phyloP scores from a whole-genome alignment of 23 tunicate genomes.

The Halocynthia roretzi region DNA sequence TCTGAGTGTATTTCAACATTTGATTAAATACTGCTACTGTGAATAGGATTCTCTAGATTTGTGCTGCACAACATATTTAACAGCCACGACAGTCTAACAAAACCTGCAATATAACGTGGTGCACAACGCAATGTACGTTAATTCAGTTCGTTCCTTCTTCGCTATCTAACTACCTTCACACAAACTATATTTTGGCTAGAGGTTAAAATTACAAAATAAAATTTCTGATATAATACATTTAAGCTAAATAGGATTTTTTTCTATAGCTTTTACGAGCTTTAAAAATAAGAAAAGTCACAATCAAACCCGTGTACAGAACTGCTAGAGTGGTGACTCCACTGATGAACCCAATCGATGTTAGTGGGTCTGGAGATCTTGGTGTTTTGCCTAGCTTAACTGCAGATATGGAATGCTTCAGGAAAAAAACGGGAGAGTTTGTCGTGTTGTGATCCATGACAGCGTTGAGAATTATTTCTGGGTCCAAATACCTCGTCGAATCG shows the following conservation, averaged over 20 bases:
- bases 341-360: conserved; percentile 1
- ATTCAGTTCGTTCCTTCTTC: too few species aligned
- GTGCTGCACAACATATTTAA: too few species aligned
- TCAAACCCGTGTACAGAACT: not conserved
- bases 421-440: conserved; percentile 2
- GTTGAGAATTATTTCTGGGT: conserved; percentile 14
- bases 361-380: conserved; percentile 2
- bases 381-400: conserved; percentile 1
- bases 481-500: not conserved
- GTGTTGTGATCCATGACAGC: conserved; percentile 13
- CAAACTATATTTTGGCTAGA: not conserved
- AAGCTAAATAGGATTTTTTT: not conserved
- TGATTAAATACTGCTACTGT: too few species aligned
- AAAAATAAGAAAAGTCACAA: not conserved
- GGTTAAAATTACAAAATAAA: not conserved
- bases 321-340: not conserved
- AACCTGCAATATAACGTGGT: too few species aligned
- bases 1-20: too few species aligned
- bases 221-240: not conserved
- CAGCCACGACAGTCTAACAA: too few species aligned
- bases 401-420: conserved; percentile 1
- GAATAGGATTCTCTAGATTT: too few species aligned
- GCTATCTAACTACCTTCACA: not conserved
- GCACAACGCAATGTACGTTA: too few species aligned
- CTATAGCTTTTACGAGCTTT: not conserved